phyloP scores from a whole-genome alignment of 2,113 vertebrate genomes.

The Caranx ignobilis region DNA sequence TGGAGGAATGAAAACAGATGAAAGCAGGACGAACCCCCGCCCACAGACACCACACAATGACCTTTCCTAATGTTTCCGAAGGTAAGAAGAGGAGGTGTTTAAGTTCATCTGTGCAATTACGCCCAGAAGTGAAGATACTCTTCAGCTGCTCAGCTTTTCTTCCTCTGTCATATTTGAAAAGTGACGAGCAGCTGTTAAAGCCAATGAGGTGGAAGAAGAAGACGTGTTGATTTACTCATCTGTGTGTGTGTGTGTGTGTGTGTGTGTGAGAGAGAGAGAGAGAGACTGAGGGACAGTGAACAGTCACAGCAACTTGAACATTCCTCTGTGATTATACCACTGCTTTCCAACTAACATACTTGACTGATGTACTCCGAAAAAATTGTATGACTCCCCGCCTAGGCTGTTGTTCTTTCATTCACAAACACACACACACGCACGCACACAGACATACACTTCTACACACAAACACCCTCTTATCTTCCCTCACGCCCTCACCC shows the following conservation, averaged over 20 bases:
- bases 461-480: constrained; percentile 4
- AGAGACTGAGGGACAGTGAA: constrained; percentile 40
- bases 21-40: constrained; percentile 25
- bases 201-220: constrained; percentile 52
- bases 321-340: constrained; percentile 79
- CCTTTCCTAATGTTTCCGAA: constrained; percentile 11
- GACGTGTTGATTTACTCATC: constrained; percentile 58
- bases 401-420: constrained; percentile 48
- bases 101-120: constrained; percentile 14
- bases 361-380: constrained; percentile 69
- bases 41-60: constrained; percentile 36
- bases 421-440: constrained; percentile 26
- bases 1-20: constrained; percentile 48
- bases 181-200: constrained; percentile 44
- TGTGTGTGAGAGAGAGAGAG: background rate
- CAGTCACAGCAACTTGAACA: constrained; percentile 68
- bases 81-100: constrained; percentile 23
- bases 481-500: constrained; percentile 22
- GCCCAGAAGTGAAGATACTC: constrained; percentile 16
- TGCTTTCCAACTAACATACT: constrained; percentile 70
- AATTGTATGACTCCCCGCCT: constrained; percentile 56
- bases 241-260: constrained; percentile 23
- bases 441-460: background rate
- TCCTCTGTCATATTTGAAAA: constrained; percentile 19
- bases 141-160: constrained; percentile 37